These are phyloP conservation scores for Podilymbus podiceps DNA, from an alignment of 2,113 vertebrate genomes.

Conservation along the genomic window DNA sequence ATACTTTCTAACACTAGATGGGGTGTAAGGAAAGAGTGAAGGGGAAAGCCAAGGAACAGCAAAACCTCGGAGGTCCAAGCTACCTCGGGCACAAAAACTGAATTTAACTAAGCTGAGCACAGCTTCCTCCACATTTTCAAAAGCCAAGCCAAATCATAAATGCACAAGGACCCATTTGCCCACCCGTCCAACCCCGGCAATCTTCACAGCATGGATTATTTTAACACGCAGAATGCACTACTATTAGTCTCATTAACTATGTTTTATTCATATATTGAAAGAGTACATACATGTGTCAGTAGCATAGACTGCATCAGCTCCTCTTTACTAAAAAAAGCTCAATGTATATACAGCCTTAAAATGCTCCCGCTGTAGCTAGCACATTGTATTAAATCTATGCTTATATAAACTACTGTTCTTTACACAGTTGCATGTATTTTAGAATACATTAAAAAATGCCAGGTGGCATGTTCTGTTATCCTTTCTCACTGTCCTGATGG, in stretches of 20 bases:
- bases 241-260: neutral
- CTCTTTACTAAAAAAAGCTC: conserved; percentile 62
- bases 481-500: conserved; percentile 23
- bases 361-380: conserved; percentile 16
- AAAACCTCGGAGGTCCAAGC: neutral
- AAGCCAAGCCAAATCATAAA: neutral
- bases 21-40: conserved; percentile 41
- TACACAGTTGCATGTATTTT: conserved; percentile 37
- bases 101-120: neutral
- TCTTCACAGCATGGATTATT: rapidly evolving
- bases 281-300: conserved; percentile 41
- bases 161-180: neutral
- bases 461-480: conserved; percentile 30
- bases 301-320: conserved; percentile 14
- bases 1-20: conserved; percentile 24
- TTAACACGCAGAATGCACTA: neutral
- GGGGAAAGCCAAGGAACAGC: neutral
- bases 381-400: conserved; percentile 14
- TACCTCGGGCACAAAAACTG: neutral
- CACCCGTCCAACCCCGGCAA: neutral
- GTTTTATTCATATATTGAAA: conserved; percentile 68
- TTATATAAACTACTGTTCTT: conserved; percentile 55
- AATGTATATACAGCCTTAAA: conserved; percentile 55
- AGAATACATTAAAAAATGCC: conserved; percentile 62
- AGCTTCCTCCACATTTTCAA: neutral